A percentile compares a stretch with the other conserved stretches of the same genome.
Conservation (phyloP, 2,888 invertebrate species). For the Orthosia incerta region DNA sequence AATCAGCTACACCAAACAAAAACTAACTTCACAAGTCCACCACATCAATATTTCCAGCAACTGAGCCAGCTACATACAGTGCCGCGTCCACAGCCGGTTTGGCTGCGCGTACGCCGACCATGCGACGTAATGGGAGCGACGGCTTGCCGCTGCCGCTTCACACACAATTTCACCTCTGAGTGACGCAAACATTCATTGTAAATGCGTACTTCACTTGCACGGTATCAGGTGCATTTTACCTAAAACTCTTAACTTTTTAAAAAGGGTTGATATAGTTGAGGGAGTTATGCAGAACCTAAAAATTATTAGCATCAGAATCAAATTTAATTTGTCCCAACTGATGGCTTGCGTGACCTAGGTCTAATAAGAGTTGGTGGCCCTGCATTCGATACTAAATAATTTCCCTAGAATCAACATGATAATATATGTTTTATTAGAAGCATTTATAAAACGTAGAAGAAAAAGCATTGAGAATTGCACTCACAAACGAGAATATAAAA, state of each 20-base stretch:
- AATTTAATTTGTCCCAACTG: background rate
- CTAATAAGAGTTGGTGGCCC: background rate
- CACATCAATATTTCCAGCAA: background rate
- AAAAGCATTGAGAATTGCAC: background rate
- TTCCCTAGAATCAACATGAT: background rate
- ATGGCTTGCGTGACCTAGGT: background rate
- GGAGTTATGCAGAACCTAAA: background rate
- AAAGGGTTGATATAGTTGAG: background rate
- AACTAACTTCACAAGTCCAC: background rate
- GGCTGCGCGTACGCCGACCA: constrained; percentile 83
- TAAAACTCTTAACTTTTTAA: constrained; percentile 45
- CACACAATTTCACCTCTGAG: constrained; percentile 91
- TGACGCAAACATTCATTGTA: constrained; percentile 90
- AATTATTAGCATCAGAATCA: background rate
- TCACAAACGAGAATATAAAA: background rate
- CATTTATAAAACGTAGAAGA: background rate
- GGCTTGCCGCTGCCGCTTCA: constrained; percentile 90
- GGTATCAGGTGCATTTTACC: constrained; percentile 82
- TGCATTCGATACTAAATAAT: background rate
- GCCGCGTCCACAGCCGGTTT: constrained; percentile 84
- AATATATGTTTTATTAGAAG: background rate
- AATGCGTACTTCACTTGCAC: constrained; percentile 81
- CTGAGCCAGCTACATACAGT: constrained; percentile 74
- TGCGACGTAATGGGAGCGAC: constrained; percentile 90
- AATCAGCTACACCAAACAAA: background rate